These are phyloP conservation scores for Mugil cephalus DNA, from an alignment of 2,113 vertebrate genomes.

Conservation along the genomic window DNA sequence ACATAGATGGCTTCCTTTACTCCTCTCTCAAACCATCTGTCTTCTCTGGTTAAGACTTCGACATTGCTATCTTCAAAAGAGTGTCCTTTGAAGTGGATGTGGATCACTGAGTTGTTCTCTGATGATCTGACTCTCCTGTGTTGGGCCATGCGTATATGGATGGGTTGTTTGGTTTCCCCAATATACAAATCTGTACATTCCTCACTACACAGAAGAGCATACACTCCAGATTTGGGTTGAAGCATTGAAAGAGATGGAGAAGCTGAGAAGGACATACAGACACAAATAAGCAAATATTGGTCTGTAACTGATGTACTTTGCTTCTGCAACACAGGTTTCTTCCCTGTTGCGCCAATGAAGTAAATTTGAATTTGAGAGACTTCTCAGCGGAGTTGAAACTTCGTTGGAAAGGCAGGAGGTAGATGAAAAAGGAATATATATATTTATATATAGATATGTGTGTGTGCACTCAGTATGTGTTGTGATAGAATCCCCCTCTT, in stretches of 20 bases:
- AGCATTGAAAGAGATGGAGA: constrained; percentile 15
- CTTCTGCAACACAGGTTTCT: constrained; percentile 32
- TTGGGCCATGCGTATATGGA: too few relatives aligned
- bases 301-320: constrained; percentile 43
- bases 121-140: too few relatives aligned
- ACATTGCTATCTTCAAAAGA: too few relatives aligned
- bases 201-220: too few relatives aligned
- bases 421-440: constrained; percentile 36
- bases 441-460: constrained; percentile 20
- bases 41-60: too few relatives aligned
- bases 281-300: constrained; percentile 43
- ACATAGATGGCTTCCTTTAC: too few relatives aligned
- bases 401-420: constrained; percentile 41
- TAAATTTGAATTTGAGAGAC: constrained; percentile 62
- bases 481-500: constrained; percentile 41
- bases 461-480: constrained; percentile 41
- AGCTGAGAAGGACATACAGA: constrained; percentile 2
- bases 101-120: too few relatives aligned
- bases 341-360: constrained; percentile 46
- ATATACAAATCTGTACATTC: too few relatives aligned
- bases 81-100: too few relatives aligned
- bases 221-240: constrained; percentile 32
- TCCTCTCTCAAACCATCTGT: too few relatives aligned
- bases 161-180: too few relatives aligned
- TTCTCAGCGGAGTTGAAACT: constrained; percentile 43